A percentile compares a stretch with the other conserved stretches of the same genome.
Evolutionary conservation across 2,797 vertebrate species (phyloP).

Genomic region (Uromys caudimaculatus): DNA sequence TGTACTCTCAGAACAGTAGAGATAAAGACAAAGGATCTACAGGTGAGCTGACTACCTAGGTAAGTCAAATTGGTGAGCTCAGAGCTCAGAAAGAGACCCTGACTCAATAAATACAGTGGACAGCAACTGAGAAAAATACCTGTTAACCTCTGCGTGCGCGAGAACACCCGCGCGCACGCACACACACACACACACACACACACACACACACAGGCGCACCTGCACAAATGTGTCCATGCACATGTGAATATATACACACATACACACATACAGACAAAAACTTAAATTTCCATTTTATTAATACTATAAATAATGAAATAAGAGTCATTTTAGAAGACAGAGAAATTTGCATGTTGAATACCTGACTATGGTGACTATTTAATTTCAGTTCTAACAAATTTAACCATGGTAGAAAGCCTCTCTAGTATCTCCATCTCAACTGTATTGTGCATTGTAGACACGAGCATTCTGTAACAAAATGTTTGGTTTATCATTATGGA

Average conservation of each 20-base stretch:
- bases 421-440: background rate
- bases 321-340: background rate
- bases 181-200: background rate
- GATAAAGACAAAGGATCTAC: background rate
- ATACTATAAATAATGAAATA: background rate
- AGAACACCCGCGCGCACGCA: too few species aligned
- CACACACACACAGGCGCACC: background rate
- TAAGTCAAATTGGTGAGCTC: background rate
- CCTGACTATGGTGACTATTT: background rate
- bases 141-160: background rate
- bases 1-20: background rate
- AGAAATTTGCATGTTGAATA: background rate
- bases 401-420: background rate
- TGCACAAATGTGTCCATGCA: background rate
- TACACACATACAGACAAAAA: background rate
- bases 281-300: background rate
- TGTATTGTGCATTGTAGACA: background rate
- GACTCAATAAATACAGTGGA: background rate
- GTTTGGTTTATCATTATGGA: background rate
- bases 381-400: constrained; percentile 12
- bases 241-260: background rate
- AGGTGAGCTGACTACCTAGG: background rate
- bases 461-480: background rate
- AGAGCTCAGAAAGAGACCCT: background rate
- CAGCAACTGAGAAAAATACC: background rate